These are phyloP conservation scores for Malurus elegans DNA, from an alignment of 2,113 vertebrate species.

Conservation along the genomic window DNA sequence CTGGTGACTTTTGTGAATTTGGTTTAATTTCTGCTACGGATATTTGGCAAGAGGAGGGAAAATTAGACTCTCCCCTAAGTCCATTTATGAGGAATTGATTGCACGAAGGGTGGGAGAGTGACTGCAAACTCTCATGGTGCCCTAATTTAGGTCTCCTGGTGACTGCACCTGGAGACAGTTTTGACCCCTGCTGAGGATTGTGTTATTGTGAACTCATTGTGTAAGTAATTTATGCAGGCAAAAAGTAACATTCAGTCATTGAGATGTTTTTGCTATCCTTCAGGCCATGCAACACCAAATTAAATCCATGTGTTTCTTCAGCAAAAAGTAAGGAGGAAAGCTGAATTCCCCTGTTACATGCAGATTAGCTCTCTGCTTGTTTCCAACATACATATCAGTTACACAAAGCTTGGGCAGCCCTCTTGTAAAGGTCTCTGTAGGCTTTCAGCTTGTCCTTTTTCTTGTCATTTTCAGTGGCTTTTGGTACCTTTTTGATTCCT, in stretches of 20 bases:
- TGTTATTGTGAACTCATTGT: not conserved
- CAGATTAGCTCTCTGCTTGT: not conserved
- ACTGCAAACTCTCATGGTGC: not conserved
- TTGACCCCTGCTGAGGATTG: not conserved
- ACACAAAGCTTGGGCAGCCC: not conserved
- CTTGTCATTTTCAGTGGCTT: slow-evolving; percentile 5
- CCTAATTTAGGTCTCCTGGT: not conserved
- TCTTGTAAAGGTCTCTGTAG: not conserved
- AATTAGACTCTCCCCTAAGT: not conserved
- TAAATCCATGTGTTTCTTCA: not conserved
- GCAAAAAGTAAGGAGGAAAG: not conserved
- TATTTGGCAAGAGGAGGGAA: not conserved
- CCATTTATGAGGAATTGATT: not conserved
- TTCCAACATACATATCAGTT: not conserved
- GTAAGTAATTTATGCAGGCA: not conserved
- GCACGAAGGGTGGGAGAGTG: not conserved
- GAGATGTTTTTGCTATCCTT: not conserved
- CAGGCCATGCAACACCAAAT: not conserved
- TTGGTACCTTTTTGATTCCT: not conserved
- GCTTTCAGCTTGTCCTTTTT: not conserved
- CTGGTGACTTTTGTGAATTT: not conserved
- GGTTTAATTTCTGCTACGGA: not conserved
- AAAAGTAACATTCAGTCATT: not conserved
- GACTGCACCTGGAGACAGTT: not conserved
- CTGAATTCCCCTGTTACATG: not conserved